phyloP scores from a whole-genome alignment of 2,113 vertebrate genomes.

The Caracal caracal region DNA sequence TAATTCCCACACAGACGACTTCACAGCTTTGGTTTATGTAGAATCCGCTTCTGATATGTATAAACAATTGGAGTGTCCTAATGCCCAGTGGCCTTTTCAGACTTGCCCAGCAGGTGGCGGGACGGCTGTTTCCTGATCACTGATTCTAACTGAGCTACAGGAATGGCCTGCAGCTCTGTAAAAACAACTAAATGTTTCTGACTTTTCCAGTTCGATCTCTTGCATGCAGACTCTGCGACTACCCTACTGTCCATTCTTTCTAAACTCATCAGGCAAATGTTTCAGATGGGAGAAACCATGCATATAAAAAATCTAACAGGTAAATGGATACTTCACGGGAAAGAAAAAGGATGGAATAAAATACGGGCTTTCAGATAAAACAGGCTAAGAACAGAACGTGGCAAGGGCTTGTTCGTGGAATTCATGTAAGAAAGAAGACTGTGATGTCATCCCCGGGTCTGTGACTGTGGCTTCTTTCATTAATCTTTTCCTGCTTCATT shows the following conservation, averaged over 20 bases:
- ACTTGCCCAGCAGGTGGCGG: background rate
- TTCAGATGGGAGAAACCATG: background rate
- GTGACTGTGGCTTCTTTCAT: background rate
- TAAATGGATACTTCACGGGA: background rate
- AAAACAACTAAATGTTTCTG: background rate
- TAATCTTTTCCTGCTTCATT: background rate
- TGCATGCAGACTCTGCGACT: background rate
- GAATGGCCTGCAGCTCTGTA: background rate
- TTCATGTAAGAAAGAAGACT: background rate
- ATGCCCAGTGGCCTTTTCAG: background rate
- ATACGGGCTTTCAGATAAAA: conserved; percentile 12
- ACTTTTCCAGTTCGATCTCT: background rate
- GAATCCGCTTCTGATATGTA: background rate
- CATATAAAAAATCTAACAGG: background rate
- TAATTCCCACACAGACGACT: background rate
- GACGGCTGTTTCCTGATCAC: background rate
- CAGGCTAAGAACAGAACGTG: background rate
- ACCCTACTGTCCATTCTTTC: background rate
- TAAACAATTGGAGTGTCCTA: background rate
- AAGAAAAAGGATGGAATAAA: background rate
- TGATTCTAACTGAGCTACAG: background rate
- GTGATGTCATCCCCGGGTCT: background rate
- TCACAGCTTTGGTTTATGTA: background rate
- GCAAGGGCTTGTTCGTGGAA: background rate
- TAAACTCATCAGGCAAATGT: background rate